Base-by-base conservation (phyloP, 92 coral and sea anemone species). In the Paramuricea clavata region DNA sequence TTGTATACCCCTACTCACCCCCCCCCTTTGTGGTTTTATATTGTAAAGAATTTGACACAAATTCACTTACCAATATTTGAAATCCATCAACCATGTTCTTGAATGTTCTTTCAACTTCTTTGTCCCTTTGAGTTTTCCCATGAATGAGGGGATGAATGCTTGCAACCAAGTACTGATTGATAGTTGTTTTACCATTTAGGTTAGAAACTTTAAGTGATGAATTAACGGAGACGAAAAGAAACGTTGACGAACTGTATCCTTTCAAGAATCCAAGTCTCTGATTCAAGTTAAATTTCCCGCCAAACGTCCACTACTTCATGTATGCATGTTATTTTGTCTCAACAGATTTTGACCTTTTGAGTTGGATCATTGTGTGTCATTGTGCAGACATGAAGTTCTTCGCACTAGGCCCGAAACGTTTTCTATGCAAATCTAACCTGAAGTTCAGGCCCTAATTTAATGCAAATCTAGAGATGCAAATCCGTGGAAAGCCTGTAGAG, bases 211-310 rank as follows among this genome's bases (percentile, higher is more conserved):
- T 95, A 15, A 92, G 93, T 67, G 98, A 94, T 59, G 93, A 95
- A 59, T 76, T 95, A 28, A 87, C 74, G 65, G 82, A 85, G 25
- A 59, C 94, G 43, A 94, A 95, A 71, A 83, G 67, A 67, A 97
- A 95, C 34, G 98, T 95, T n/a, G 98, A 94, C 76, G 98, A 91
- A 56, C 91, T 95, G 98, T 95, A 95, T 95, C 97, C 92, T 93
- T 85, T 21, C 12, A 21, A 31, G 49, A 69, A n/a, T n/a, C n/a
- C n/a, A n/a, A n/a, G n/a, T n/a, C 16, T 35, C 8, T 35, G 19
- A 10, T 22, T 19, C 22, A 0, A 19, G 10, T 16, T 11, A 21
- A 15, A 72, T 49, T 49, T 39, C 56, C 41, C 56, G 28, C 13
- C 78, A 69, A 28, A 5, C 16, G 15, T 2, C 1, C 23, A 69